A percentile compares a stretch with the other conserved stretches of the same genome.
Evolutionary conservation across 2,888 invertebrate species (phyloP).

Genomic region (Trisateles emortualis): DNA sequence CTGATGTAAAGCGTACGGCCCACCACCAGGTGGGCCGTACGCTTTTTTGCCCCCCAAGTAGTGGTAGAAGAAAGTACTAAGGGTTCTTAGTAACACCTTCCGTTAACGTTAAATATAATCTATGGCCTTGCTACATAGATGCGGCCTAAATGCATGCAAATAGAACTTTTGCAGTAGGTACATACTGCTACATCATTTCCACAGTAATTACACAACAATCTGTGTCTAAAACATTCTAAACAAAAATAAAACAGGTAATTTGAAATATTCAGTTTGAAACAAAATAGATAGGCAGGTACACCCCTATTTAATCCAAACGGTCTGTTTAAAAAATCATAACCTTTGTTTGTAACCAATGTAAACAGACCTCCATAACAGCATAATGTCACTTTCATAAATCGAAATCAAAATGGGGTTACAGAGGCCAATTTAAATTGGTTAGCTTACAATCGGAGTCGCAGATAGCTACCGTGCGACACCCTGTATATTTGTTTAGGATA

Average conservation of each 20-base stretch:
- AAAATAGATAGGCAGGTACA: constrained; percentile 39
- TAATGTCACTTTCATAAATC: constrained; percentile 22
- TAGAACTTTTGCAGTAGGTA: too few relatives aligned
- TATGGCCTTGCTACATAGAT: too few relatives aligned
- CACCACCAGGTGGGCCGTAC: too few relatives aligned
- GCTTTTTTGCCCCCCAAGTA: too few relatives aligned
- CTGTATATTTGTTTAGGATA: constrained; percentile 83
- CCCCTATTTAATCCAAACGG: constrained; percentile 51
- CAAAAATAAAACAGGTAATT: constrained; percentile 22
- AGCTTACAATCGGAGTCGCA: constrained; percentile 61
- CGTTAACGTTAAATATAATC: too few relatives aligned
- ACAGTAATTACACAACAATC: too few relatives aligned
- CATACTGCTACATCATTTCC: too few relatives aligned
- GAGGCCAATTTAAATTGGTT: constrained; percentile 61
- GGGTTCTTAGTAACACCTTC: too few relatives aligned
- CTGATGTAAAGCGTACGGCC: too few relatives aligned
- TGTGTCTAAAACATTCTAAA: too few relatives aligned
- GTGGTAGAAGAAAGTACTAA: too few relatives aligned
- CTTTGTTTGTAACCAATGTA: constrained; percentile 55
- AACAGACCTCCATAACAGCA: constrained; percentile 40
- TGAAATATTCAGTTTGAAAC: constrained; percentile 18
- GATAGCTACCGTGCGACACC: constrained; percentile 71
- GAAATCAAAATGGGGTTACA: constrained; percentile 33
- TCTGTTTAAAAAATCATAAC: constrained; percentile 62
- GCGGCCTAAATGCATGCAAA: too few relatives aligned